These are phyloP conservation scores for Eupithecia dodoneata DNA, from an alignment of 2,888 invertebrate genomes.

Conservation along the genomic window DNA sequence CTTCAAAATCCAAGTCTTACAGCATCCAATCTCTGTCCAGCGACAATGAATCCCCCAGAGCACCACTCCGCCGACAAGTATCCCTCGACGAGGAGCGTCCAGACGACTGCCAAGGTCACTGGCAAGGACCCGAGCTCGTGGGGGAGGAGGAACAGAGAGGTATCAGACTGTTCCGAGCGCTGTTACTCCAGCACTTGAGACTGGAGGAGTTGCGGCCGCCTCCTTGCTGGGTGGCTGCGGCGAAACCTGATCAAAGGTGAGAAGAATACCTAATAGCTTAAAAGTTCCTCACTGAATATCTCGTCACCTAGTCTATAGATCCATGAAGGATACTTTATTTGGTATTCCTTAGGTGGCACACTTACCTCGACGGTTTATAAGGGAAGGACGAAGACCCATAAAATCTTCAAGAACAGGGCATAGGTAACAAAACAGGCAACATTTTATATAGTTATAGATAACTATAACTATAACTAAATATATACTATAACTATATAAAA, in stretches of 20 bases:
- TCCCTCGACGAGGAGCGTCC: constrained; percentile 79
- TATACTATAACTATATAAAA: no score
- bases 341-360: background rate
- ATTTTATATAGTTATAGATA: no score
- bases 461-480: no score
- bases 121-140: constrained; percentile 69
- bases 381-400: no score
- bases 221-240: constrained; percentile 68
- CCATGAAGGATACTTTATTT: background rate
- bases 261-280: background rate
- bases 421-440: no score
- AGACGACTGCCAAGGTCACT: constrained; percentile 81
- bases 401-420: no score
- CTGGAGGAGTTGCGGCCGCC: constrained; percentile 75
- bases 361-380: no score
- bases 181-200: constrained; percentile 75
- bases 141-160: constrained; percentile 79
- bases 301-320: background rate
- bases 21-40: constrained; percentile 74
- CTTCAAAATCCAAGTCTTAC: constrained; percentile 50
- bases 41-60: constrained; percentile 74
- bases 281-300: background rate
- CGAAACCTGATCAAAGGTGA: constrained; percentile 76
- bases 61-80: constrained; percentile 76
- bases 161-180: constrained; percentile 77